Evolutionary conservation across 2,888 invertebrate species (phyloP), one percentile per base, ranked within the genome.

Genomic region (Drosophila bunnanda): DNA sequence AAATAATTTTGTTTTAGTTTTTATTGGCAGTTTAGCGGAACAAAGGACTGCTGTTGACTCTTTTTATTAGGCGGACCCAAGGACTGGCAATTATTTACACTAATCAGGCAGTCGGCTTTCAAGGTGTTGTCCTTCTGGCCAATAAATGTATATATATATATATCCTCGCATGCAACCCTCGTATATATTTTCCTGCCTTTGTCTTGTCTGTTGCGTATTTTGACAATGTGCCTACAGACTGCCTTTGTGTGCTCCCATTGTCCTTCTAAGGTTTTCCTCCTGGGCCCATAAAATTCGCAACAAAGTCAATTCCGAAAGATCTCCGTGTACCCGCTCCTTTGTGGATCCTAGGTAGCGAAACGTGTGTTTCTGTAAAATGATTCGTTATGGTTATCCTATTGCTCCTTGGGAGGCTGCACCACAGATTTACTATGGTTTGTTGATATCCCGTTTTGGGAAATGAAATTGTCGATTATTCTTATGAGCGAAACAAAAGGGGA

Each of bases 1-100:
- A 84, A 82, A 82, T 80, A 88, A 83, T 82, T 89, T 75, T 88
- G 80, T 84, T 80, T 87, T 79, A 84, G 77, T 77, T 89, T 88
- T 88, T 88, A 88, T 88, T 88, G 89, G 85, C 87, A 89, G 77
- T 88, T 87, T 84, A 87, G 80, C 75, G 70, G 57, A 78, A 90
- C 88, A 88, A 88, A 77, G 71, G 75, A 56, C 59, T 65, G 57
- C 59, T 72, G 78, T 84, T 82, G 77, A 82, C 80, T 87, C 78
- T 58, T 74, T 76, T 78, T 73, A 70, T 77, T 80, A 44, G 82
- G 60, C 74, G 60, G 41, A 39, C 59, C 55, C 68, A 67, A 53
- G 66, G 82, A 17, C 78, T 76, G 88, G 67, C 82, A 85, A 89
- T 85, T 85, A 89, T 89, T 82, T 85, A 80, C 83, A 89, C 85